These are phyloP conservation scores for Miltochrista miniata DNA, from an alignment of 2,888 invertebrate species.

Conservation along the genomic window DNA sequence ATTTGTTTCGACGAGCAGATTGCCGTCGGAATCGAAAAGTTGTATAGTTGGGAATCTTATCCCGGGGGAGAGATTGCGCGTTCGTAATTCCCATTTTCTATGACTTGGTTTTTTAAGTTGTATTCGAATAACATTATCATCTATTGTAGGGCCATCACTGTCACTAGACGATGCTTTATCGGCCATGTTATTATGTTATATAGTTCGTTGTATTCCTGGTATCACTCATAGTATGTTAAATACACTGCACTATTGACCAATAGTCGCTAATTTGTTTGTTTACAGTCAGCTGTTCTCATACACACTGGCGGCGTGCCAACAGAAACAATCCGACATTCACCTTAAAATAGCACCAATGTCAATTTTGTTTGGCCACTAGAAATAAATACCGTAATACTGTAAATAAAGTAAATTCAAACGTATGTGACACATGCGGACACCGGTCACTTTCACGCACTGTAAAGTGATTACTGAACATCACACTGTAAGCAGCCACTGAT, in stretches of 20 bases:
- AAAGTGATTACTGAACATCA: conserved; percentile 66
- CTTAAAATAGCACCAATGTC: conserved; percentile 80
- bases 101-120: conserved; percentile 85
- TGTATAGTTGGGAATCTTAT: conserved; percentile 85
- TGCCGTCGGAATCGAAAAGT: conserved; percentile 85
- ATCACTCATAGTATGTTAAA: conserved; percentile 32
- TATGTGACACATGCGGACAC: conserved; percentile 38
- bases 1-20: conserved; percentile 84
- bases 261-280: conserved; percentile 73
- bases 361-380: conserved; percentile 74
- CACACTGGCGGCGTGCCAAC: conserved; percentile 68
- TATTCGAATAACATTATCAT: conserved; percentile 84
- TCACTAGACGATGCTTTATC: conserved; percentile 64
- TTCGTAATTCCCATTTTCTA: conserved; percentile 86
- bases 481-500: conserved; percentile 55
- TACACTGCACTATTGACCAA: conserved; percentile 47
- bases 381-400: conserved; percentile 46
- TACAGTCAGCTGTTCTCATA: conserved; percentile 77
- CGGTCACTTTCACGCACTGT: conserved; percentile 60
- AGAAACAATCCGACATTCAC: conserved; percentile 68
- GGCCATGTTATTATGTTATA: conserved; percentile 54
- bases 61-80: conserved; percentile 85
- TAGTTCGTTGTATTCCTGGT: conserved; percentile 40
- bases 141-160: conserved; percentile 75
- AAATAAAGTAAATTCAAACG: conserved; percentile 15